Conservation (phyloP, 1,140 invertebrate genomes). For the Lordiphosa stackelbergi region DNA sequence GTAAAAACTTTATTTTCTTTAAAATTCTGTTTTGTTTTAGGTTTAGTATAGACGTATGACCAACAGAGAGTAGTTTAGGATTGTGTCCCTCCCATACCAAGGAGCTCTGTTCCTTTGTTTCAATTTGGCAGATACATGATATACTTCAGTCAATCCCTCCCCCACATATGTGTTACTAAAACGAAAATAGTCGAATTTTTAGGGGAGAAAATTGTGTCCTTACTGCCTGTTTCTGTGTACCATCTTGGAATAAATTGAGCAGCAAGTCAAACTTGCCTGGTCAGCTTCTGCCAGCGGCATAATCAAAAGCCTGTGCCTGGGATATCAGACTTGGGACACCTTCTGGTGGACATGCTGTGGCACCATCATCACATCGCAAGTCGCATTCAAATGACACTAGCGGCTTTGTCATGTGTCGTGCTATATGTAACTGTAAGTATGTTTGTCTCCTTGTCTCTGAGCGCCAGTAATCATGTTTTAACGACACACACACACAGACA, state of each 20-base stretch:
- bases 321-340: slow-evolving; percentile 45
- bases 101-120: too few species aligned
- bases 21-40: too few species aligned
- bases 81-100: too few species aligned
- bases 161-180: too few species aligned
- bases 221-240: too few species aligned
- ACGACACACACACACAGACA: slow-evolving; percentile 49
- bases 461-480: slow-evolving; percentile 73
- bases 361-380: slow-evolving; percentile 54
- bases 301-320: slow-evolving; percentile 35
- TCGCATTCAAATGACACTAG: slow-evolving; percentile 73
- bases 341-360: slow-evolving; percentile 27
- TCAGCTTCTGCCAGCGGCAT: slow-evolving; percentile 35
- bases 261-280: slow-evolving; percentile 2
- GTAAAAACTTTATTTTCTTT: too few species aligned
- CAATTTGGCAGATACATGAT: too few species aligned
- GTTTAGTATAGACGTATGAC: too few species aligned
- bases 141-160: too few species aligned
- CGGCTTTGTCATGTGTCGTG: slow-evolving; percentile 66
- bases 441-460: slow-evolving; percentile 31
- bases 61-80: too few species aligned
- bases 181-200: too few species aligned
- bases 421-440: slow-evolving; percentile 46
- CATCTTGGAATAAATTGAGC: neutral
- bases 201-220: too few species aligned